phyloP scores from a whole-genome alignment of 2,113 vertebrate genomes.

The Sinocyclocheilus maitianheensis region DNA sequence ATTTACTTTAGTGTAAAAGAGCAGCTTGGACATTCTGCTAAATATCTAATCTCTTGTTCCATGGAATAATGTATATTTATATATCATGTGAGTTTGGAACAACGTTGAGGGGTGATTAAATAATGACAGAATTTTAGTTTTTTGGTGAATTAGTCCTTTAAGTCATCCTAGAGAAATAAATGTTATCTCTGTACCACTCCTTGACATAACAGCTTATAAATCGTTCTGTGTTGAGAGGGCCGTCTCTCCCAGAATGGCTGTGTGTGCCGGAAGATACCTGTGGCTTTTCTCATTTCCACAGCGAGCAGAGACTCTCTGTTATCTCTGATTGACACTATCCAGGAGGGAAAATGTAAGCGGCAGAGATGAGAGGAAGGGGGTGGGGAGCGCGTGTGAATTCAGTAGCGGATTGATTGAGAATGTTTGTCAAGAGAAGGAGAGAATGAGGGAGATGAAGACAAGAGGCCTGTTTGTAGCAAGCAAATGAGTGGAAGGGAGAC shows the following conservation, averaged over 20 bases:
- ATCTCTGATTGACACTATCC: conserved; percentile 17
- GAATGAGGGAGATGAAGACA: conserved; percentile 10
- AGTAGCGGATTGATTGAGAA: background rate
- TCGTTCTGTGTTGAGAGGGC: background rate
- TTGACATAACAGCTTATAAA: background rate
- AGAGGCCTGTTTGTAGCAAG: background rate
- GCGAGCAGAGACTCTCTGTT: conserved; percentile 5
- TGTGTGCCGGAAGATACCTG: conserved; percentile 1
- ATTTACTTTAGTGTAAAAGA: background rate
- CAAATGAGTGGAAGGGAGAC: background rate
- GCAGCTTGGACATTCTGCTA: background rate
- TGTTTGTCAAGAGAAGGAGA: conserved; percentile 18
- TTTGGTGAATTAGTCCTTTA: background rate
- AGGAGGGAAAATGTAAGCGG: background rate
- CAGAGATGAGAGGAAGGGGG: background rate
- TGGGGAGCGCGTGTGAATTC: background rate
- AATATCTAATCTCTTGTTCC: background rate
- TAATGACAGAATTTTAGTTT: background rate
- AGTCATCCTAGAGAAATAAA: conserved; percentile 7
- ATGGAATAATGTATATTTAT: background rate
- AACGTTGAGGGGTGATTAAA: background rate
- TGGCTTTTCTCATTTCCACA: conserved; percentile 38
- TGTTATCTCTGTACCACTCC: background rate
- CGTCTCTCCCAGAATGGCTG: background rate
- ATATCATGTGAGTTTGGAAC: background rate